Base-by-base conservation (phyloP, 2,797 vertebrate genomes). In the Sebastes diploproa region DNA sequence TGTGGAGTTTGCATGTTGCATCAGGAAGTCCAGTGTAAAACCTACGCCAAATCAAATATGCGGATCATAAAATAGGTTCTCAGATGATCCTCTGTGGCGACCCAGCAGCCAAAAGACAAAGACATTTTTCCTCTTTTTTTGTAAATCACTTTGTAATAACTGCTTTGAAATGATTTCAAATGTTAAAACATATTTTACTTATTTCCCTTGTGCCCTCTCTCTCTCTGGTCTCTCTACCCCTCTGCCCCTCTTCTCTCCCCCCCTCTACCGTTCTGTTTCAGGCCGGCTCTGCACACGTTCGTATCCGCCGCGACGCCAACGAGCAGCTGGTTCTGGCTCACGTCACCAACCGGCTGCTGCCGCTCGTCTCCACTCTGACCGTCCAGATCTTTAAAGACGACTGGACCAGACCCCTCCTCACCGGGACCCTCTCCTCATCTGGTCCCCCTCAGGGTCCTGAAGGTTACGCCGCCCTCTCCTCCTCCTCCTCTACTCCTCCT, bases 371-470 rank as follows among this genome's bases (percentile, higher is more conserved):
- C 75, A 96, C 96, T 5, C 94, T 99, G 89, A 98, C 97, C 1
- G 96, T 99, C 77, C 98, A 99, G 87, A 98, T 99, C 94, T 98
- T 99, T 81, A 99, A 99, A 88, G 98, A 99, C 75, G 98, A 99
- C 86, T 99, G 98, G 98, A 95, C 94, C 56, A 94, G 98, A 12
- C 97, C 98, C 1, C 94, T 98, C 81, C 91, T 96, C 29, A 95
- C 96, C 3, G 95, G 96, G 84, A 75, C 96, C 60, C 94, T 97
- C 42, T 90, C 97, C 52, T 88, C 96, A 77, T 11, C 78, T 94
- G 62, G 73, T 2, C 62, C 83, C 1, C 78, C 79, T 4, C 61
- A 55, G 56, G 76, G 66, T 18, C 6, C 52, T 1, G 90, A 93
- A 0, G 76, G 70, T 58, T 90, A 89, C 32, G 36, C 80, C 34